A percentile compares a stretch with the other conserved stretches of the same genome.
These are phyloP conservation scores for Lycodopsis pacificus DNA, from an alignment of 2,797 vertebrate genomes.

Conservation along the genomic window DNA sequence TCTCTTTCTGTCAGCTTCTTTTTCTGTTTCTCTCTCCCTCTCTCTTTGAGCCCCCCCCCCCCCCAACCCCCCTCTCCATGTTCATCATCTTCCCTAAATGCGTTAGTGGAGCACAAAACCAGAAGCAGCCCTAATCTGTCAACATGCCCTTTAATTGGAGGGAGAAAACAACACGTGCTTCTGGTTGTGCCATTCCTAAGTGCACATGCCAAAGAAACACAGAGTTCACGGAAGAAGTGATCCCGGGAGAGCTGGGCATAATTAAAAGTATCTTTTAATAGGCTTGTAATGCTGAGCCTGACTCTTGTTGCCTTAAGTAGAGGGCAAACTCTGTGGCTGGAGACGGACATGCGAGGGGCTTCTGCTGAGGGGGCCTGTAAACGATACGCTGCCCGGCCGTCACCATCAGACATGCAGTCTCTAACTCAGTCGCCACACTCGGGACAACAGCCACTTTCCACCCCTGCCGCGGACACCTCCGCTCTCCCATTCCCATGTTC, in stretches of 20 bases:
- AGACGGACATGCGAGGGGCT: conserved; percentile 75
- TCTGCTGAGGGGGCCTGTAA: conserved; percentile 82
- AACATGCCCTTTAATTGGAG: conserved; percentile 85
- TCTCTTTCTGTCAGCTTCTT: conserved; percentile 42
- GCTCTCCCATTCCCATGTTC: conserved; percentile 58
- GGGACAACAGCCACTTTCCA: conserved; percentile 54
- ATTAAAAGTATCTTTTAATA: conserved; percentile 83
- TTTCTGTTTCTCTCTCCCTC: conserved; percentile 29
- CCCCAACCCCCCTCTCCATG: conserved; percentile 15
- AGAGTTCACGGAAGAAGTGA: conserved; percentile 76
- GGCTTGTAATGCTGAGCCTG: conserved; percentile 81
- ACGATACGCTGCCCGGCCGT: conserved; percentile 75
- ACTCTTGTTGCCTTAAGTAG: conserved; percentile 83
- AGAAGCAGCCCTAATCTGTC: conserved; percentile 83
- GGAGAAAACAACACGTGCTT: conserved; percentile 80
- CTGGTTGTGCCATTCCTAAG: conserved; percentile 81
- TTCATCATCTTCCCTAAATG: conserved; percentile 82
- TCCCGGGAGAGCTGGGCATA: conserved; percentile 73
- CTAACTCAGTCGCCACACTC: conserved; percentile 74
- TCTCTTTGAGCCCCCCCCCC: conserved; percentile 7
- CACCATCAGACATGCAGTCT: conserved; percentile 84
- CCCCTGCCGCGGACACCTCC: conserved; percentile 53
- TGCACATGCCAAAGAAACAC: conserved; percentile 80
- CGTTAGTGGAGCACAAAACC: conserved; percentile 82
- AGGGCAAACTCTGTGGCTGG: conserved; percentile 79